These are phyloP conservation scores for Myanophis thanlyinensis DNA, from an alignment of 2,113 vertebrate genomes.

Conservation along the genomic window DNA sequence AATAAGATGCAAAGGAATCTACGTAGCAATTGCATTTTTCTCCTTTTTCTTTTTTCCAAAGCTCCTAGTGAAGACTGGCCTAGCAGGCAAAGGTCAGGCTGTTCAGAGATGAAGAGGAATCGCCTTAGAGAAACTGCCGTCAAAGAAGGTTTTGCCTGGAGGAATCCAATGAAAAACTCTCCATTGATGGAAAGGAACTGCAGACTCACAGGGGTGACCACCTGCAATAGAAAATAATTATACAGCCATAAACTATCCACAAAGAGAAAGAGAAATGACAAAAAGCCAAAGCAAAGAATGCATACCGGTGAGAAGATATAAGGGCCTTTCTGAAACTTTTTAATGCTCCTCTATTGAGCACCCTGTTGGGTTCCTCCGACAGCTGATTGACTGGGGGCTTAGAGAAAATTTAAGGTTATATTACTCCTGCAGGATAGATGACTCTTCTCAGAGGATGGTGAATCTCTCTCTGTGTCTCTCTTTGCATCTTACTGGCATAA, in stretches of 20 bases:
- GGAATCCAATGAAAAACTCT: background rate
- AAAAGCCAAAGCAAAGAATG: background rate
- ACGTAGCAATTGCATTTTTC: background rate
- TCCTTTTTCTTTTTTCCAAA: background rate
- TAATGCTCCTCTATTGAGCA: rapidly evolving
- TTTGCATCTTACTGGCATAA: background rate
- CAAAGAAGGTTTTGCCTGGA: background rate
- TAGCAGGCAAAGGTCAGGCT: background rate
- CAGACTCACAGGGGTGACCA: background rate
- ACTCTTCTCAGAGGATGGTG: background rate
- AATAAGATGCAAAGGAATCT: background rate
- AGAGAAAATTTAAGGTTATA: background rate
- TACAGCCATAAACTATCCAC: rapidly evolving
- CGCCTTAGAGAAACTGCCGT: background rate
- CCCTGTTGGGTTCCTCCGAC: background rate
- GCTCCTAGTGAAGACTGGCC: background rate
- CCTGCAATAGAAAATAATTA: rapidly evolving
- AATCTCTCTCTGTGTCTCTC: background rate
- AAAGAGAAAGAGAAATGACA: background rate
- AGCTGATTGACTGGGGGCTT: background rate
- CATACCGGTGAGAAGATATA: background rate
- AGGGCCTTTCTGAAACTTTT: background rate
- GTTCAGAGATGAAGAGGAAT: background rate
- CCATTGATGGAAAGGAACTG: background rate
- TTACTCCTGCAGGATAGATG: background rate